Evolutionary conservation across 2,113 vertebrate species (phyloP).

Genomic region (Centropristis striata): DNA sequence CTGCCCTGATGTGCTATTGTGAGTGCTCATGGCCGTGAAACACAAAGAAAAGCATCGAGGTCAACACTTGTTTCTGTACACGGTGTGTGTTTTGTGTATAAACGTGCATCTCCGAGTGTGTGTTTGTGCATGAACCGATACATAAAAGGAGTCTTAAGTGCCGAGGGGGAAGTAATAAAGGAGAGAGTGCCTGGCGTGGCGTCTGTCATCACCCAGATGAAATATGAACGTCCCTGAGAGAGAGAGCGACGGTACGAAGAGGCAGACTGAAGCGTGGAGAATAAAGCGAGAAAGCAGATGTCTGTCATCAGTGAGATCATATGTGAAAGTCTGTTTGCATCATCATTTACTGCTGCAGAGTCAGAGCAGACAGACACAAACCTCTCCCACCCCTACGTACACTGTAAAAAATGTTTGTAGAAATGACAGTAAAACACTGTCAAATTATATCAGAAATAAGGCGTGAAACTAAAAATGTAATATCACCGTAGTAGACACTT

Average conservation of each 20-base stretch:
- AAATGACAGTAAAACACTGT: no score
- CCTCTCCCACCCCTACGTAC: constrained; percentile 1
- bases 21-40: constrained; percentile 39
- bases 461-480: no score
- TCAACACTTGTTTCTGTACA: constrained; percentile 7
- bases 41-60: constrained; percentile 9
- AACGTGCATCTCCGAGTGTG: constrained; percentile 22
- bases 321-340: constrained; percentile 24
- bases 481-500: no score
- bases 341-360: constrained; percentile 5
- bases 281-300: constrained; percentile 16
- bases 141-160: constrained; percentile 44
- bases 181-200: constrained; percentile 7
- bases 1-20: constrained; percentile 20
- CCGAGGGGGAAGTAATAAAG: constrained; percentile 25
- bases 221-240: not conserved
- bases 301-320: constrained; percentile 28
- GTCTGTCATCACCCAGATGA: constrained; percentile 36
- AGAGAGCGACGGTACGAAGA: not conserved
- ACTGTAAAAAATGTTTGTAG: no score
- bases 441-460: no score
- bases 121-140: constrained; percentile 23
- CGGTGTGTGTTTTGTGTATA: not conserved
- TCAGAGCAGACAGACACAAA: constrained; percentile 26
- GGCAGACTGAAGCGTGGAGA: constrained; percentile 10